A percentile compares a stretch with the other conserved stretches of the same genome.
phyloP scores from a whole-genome alignment of 2,113 vertebrate species.

The Hyaena hyaena region DNA sequence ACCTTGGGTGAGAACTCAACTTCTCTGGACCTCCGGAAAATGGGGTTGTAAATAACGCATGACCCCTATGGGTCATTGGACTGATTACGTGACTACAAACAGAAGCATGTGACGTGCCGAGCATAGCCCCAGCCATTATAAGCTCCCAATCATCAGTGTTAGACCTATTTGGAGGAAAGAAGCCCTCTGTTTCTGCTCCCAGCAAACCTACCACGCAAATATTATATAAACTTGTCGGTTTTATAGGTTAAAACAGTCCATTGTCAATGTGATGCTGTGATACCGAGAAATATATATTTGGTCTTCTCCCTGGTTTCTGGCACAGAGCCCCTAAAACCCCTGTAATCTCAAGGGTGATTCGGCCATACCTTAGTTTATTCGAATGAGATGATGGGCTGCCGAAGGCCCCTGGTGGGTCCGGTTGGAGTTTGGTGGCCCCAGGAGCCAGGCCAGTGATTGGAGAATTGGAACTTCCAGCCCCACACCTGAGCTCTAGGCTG shows the following conservation, averaged over 20 bases:
- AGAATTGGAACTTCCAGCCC: not conserved
- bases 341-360: not conserved
- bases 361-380: not conserved
- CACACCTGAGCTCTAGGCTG: no score
- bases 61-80: not conserved
- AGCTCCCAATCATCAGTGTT: not conserved
- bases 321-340: not conserved
- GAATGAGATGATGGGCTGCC: no score
- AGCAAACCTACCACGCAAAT: not conserved
- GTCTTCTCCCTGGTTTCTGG: not conserved
- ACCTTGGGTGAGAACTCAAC: not conserved
- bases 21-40: not conserved
- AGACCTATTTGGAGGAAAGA: not conserved
- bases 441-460: not conserved
- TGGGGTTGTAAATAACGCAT: not conserved
- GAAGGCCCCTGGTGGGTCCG: not conserved
- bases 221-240: not conserved
- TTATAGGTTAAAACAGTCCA: not conserved
- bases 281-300: not conserved
- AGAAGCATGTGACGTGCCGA: not conserved
- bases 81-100: not conserved
- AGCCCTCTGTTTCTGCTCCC: no score
- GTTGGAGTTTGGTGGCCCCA: not conserved
- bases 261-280: not conserved
- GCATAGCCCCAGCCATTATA: not conserved